These are phyloP conservation scores for Axinella damicornis DNA, from an alignment of 37 sponge, comb jelly and placozoan species.

Conservation along the genomic window DNA sequence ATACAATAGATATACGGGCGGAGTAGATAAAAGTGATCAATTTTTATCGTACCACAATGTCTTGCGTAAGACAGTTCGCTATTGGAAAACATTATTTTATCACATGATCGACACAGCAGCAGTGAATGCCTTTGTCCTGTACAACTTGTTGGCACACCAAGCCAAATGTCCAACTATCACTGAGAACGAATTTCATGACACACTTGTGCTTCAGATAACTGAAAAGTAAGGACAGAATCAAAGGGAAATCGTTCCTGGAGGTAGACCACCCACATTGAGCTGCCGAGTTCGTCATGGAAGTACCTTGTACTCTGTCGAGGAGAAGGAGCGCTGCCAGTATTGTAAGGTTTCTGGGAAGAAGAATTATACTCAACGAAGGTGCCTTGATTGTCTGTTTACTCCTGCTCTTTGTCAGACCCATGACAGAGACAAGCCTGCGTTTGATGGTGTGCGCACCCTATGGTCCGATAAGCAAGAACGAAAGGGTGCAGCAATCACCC, in stretches of 20 bases:
- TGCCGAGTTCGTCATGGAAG: not conserved
- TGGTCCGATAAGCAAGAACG: not conserved
- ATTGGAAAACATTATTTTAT: constrained; percentile 66
- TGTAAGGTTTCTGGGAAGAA: not conserved
- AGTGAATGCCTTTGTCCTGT: too few relatives aligned
- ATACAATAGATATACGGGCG: constrained; percentile 59
- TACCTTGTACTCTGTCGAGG: not conserved
- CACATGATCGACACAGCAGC: constrained; percentile 48
- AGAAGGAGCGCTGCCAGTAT: not conserved
- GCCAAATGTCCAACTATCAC: not conserved
- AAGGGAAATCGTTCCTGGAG: not conserved
- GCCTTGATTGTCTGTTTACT: not conserved
- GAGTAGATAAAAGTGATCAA: constrained; percentile 60
- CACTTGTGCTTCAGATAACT: not conserved
- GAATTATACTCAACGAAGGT: not conserved
- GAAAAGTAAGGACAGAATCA: not conserved
- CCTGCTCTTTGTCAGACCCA: constrained; percentile 2
- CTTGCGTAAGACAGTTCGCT: constrained; percentile 22
- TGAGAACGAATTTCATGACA: constrained; percentile 4
- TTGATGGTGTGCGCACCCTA: not conserved
- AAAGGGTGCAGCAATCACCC: not conserved
- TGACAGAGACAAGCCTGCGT: not conserved
- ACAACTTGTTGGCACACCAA: too few relatives aligned
- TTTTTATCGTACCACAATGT: constrained; percentile 30
- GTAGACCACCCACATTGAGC: not conserved